Evolutionary conservation across 1,140 invertebrate species (phyloP).

Genomic region (Papilio glaucus): DNA sequence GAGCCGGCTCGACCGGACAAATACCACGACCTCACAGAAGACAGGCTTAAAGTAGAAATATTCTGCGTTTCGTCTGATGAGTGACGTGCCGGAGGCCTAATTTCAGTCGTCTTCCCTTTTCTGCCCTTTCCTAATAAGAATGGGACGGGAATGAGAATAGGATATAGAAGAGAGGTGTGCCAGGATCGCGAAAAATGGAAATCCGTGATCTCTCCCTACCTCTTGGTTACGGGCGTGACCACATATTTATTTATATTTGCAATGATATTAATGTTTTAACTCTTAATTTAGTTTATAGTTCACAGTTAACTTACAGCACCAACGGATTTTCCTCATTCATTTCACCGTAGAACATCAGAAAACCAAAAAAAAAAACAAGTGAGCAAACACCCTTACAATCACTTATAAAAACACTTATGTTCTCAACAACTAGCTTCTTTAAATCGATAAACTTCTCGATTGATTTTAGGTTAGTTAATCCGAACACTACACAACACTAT

Average conservation of each 20-base stretch:
- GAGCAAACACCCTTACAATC: conserved; percentile 27
- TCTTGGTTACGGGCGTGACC: too few relatives aligned
- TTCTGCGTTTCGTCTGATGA: too few relatives aligned
- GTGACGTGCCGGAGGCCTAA: too few relatives aligned
- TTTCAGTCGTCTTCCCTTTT: too few relatives aligned
- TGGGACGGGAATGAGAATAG: too few relatives aligned
- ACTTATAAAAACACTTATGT: conserved; percentile 17
- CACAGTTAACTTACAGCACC: conserved; percentile 62
- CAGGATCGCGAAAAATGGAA: too few relatives aligned
- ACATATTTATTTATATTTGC: too few relatives aligned
- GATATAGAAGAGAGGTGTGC: not conserved
- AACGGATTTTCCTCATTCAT: conserved; percentile 67
- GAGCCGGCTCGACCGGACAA: too few relatives aligned
- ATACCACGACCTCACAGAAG: too few relatives aligned
- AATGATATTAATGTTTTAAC: not conserved
- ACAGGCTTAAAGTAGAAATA: too few relatives aligned
- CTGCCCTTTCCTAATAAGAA: too few relatives aligned
- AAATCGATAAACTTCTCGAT: not conserved
- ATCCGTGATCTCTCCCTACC: too few relatives aligned
- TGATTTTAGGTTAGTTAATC: not conserved
- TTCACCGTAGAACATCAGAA: conserved; percentile 38
- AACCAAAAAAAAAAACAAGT: conserved; percentile 31
- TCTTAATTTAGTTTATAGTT: not conserved
- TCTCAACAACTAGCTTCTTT: not conserved
- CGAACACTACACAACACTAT: not conserved